These are phyloP conservation scores for Zingel zingel DNA, from an alignment of 2,113 vertebrate genomes.

Conservation along the genomic window DNA sequence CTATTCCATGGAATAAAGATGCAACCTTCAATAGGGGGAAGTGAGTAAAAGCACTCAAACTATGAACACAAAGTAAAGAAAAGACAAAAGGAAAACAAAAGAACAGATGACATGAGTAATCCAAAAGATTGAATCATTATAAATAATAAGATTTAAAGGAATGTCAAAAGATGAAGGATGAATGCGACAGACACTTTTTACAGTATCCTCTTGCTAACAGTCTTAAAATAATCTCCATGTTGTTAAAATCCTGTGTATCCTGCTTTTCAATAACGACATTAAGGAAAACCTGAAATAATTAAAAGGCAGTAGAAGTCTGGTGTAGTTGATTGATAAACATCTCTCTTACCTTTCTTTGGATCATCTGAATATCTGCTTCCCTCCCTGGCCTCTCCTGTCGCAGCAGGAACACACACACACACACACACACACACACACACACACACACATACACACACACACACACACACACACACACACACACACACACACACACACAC, in stretches of 20 bases:
- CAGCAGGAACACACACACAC: constrained; percentile 16
- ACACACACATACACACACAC: no score
- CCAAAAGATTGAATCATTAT: constrained; percentile 15
- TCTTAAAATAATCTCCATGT: not conserved
- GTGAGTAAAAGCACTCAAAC: constrained; percentile 95
- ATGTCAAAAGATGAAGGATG: constrained; percentile 39
- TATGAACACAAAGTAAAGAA: constrained; percentile 88
- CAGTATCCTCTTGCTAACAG: not conserved
- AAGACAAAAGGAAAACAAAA: constrained; percentile 64
- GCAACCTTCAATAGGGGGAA: constrained; percentile 96
- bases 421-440: no score
- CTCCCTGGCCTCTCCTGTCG: constrained; percentile 80
- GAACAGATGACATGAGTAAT: constrained; percentile 50
- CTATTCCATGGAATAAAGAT: constrained; percentile 97
- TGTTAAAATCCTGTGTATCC: not conserved
- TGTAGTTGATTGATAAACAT: not conserved
- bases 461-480: no score
- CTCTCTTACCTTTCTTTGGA: constrained; percentile 83
- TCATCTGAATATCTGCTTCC: constrained; percentile 77
- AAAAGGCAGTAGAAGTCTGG: not conserved
- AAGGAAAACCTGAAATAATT: not conserved
- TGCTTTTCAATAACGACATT: not conserved
- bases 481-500: no score
- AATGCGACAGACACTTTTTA: constrained; percentile 15
- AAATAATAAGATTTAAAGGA: constrained; percentile 21